Evolutionary conservation across 2,888 invertebrate species (phyloP), one percentile per base, ranked within the genome.

Genomic region (Nyleta sp.): DNA sequence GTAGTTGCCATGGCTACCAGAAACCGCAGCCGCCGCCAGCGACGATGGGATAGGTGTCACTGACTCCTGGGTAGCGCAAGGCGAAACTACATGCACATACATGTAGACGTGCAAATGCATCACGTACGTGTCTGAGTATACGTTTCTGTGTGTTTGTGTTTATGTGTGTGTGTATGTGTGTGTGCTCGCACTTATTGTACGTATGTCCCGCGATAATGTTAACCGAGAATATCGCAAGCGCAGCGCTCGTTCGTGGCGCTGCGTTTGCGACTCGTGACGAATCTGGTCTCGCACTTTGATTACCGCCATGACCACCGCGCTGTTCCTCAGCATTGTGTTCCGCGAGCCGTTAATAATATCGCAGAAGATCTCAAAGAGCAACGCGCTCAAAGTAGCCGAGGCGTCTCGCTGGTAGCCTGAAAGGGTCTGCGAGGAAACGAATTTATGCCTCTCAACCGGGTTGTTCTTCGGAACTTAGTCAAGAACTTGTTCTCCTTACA

Each of bases 11-110:
- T 90, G 88, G 85, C 85, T 88, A 89, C 90, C 85, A 85, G 86
- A 87, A 87, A 89, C 89, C 89, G 87, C 88, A 87, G 88, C 84
- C 86, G 82, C 87, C 88, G 86, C 82, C 85, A 84, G 81, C 86
- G 85, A 85, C 89, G 89, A 89, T 88, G 86, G 84, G 84, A 88
- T 87, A 89, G 89, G 89, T 90, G 90, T 90, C 90, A 90, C 89
- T 90, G 90, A 90, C 90, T 90, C 87, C 89, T 88, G 87, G 87
- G 81, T 82, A 83, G 76, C 80, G 73, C 84, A 83, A 62, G 28
- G 73, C 65, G 48, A 65, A 42, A 40, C 52, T 46, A 52, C 72
- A 48, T 40, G 52, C 68, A 75, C 60, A 17, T 46, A 42, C 28
- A 20, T 46, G 38, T 38, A 42, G 35, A 38, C 52, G 75, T 67